Evolutionary conservation across 2,888 invertebrate species (phyloP).

Genomic region (Taphrorychus bicolor): DNA sequence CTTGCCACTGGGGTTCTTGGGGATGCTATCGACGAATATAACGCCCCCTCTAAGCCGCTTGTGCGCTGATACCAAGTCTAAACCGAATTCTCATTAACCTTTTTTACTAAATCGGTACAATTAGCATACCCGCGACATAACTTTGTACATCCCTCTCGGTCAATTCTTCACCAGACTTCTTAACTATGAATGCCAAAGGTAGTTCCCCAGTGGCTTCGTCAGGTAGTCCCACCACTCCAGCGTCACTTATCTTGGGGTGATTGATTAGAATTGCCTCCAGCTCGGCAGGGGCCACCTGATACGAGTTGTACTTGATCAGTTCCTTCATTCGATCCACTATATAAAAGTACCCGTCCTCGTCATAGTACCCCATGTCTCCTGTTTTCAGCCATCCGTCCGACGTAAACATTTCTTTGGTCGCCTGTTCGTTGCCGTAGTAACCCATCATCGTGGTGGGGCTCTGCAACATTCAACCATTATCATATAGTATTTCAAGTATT

Average conservation of each 20-base stretch:
- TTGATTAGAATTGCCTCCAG: slow-evolving; percentile 76
- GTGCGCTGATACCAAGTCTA: background rate
- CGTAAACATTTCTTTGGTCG: slow-evolving; percentile 72
- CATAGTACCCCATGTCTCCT: slow-evolving; percentile 67
- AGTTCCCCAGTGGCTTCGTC: slow-evolving; percentile 70
- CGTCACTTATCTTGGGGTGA: slow-evolving; percentile 79
- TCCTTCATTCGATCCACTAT: slow-evolving; percentile 83
- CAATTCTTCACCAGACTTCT: slow-evolving; percentile 56
- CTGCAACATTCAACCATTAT: slow-evolving; percentile 70
- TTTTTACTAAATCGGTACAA: background rate
- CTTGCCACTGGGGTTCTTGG: no score
- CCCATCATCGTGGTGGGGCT: slow-evolving; percentile 86
- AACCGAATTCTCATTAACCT: no score
- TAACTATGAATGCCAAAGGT: slow-evolving; percentile 73
- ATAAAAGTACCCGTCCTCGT: slow-evolving; percentile 70
- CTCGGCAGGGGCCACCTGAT: slow-evolving; percentile 80
- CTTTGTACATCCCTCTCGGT: slow-evolving; percentile 63
- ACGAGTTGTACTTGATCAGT: slow-evolving; percentile 73
- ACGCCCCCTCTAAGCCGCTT: background rate
- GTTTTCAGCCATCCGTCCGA: slow-evolving; percentile 77
- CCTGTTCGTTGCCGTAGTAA: slow-evolving; percentile 77
- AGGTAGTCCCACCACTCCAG: slow-evolving; percentile 83
- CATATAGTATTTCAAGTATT: slow-evolving; percentile 48
- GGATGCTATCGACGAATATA: background rate
- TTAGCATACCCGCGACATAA: slow-evolving; percentile 9